These are phyloP conservation scores for Exocentrus adspersus DNA, from an alignment of 2,888 invertebrate genomes.

Conservation along the genomic window DNA sequence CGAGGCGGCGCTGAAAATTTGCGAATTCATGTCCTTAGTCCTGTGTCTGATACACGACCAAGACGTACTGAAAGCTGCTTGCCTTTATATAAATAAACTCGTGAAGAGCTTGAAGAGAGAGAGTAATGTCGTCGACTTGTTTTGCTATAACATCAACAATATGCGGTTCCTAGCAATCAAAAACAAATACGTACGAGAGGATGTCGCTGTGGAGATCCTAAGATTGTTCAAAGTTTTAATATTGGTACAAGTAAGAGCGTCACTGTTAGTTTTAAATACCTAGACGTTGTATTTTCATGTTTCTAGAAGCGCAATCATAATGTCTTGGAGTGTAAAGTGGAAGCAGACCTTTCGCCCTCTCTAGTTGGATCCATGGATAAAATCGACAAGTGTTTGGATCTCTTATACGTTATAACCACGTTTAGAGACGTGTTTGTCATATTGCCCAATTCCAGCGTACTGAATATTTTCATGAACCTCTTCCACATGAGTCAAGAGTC, in stretches of 20 bases:
- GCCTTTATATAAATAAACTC: slow-evolving; percentile 34
- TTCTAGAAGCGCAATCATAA: slow-evolving; percentile 38
- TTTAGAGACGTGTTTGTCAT: slow-evolving; percentile 28
- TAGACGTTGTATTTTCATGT: no score
- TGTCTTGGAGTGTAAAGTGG: slow-evolving; percentile 19
- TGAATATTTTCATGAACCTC: slow-evolving; percentile 25
- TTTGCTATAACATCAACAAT: slow-evolving; percentile 32
- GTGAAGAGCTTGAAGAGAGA: slow-evolving; percentile 27
- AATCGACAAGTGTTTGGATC: slow-evolving; percentile 33
- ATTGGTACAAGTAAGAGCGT: slow-evolving; percentile 39
- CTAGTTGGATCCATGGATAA: slow-evolving; percentile 28
- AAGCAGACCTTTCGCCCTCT: slow-evolving; percentile 25
- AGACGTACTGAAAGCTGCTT: slow-evolving; percentile 30
- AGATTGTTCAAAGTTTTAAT: slow-evolving; percentile 36
- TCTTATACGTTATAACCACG: slow-evolving; percentile 26
- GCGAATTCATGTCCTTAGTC: slow-evolving; percentile 34
- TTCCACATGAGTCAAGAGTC: slow-evolving; percentile 13
- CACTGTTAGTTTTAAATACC: no score
- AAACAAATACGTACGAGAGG: slow-evolving; percentile 29
- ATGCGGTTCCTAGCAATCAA: slow-evolving; percentile 32
- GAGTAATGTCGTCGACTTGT: slow-evolving; percentile 21
- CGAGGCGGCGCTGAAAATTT: slow-evolving; percentile 25
- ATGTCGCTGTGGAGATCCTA: slow-evolving; percentile 30
- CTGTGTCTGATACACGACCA: slow-evolving; percentile 32
- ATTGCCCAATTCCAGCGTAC: slow-evolving; percentile 12